Conservation (phyloP, 2,888 invertebrate genomes). For the Megalurothrips usitatus region DNA sequence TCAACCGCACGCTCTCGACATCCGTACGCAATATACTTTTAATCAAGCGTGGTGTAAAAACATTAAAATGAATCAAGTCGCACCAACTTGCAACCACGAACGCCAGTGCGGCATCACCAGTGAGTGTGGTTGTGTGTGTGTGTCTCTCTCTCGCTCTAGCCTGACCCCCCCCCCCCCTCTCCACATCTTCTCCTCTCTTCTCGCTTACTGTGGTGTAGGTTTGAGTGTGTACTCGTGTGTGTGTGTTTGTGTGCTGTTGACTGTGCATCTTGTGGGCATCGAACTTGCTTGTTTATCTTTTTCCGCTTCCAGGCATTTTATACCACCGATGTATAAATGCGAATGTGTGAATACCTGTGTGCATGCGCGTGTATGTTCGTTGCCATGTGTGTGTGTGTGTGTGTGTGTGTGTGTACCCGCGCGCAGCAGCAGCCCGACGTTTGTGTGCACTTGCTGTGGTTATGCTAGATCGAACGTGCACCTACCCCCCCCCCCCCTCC, state of each 20-base stretch:
- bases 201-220: no score
- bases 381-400: conserved; percentile 7
- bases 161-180: background rate
- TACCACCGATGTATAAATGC: conserved; percentile 1
- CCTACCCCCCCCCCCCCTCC: background rate
- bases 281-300: conserved; percentile 8
- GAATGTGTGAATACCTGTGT: conserved; percentile 23
- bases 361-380: background rate
- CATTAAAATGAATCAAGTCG: conserved; percentile 12
- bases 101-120: no score
- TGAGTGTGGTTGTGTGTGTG: no score
- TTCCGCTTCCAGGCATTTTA: conserved; percentile 22
- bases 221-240: no score
- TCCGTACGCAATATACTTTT: conserved; percentile 12
- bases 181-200: no score
- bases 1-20: background rate
- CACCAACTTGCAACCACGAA: no score
- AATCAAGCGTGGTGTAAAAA: conserved; percentile 23
- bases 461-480: conserved; percentile 11
- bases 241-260: no score
- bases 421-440: background rate
- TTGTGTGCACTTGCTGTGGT: conserved; percentile 3
- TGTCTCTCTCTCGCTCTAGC: background rate
- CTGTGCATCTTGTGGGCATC: background rate
- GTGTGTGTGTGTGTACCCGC: conserved; percentile 7